phyloP scores from a whole-genome alignment of 2,888 invertebrate genomes.

The Melolontha melolontha region DNA sequence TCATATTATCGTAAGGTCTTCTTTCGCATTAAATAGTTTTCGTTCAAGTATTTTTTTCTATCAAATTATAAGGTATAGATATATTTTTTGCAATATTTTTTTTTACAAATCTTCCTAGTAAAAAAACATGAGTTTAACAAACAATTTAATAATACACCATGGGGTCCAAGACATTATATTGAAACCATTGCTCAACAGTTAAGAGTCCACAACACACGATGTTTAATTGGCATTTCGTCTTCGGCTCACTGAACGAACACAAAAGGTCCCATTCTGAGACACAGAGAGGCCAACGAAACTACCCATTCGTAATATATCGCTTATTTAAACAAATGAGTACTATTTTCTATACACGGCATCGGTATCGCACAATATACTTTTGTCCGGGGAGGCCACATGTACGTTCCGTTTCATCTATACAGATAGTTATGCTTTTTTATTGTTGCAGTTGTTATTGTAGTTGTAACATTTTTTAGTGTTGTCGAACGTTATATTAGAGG shows the following conservation, averaged over 20 bases:
- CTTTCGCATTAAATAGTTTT: no score
- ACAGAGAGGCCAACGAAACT: slow-evolving; percentile 17
- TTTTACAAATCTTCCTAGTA: slow-evolving; percentile 1
- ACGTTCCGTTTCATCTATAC: slow-evolving; percentile 26
- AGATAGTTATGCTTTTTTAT: slow-evolving; percentile 28
- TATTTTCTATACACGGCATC: slow-evolving; percentile 28
- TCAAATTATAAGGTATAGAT: no score
- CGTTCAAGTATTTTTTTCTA: no score
- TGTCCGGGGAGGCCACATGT: slow-evolving; percentile 13
- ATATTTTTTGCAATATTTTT: not conserved
- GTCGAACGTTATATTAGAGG: slow-evolving; percentile 38
- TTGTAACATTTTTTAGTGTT: slow-evolving; percentile 36
- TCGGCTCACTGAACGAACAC: slow-evolving; percentile 32
- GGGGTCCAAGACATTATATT: slow-evolving; percentile 14
- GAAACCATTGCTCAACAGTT: slow-evolving; percentile 19
- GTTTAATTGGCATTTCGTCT: slow-evolving; percentile 31
- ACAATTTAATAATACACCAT: slow-evolving; percentile 28
- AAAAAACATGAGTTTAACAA: not conserved
- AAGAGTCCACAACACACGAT: slow-evolving; percentile 10
- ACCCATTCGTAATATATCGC: slow-evolving; percentile 32
- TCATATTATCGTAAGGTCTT: no score
- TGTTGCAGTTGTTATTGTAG: slow-evolving; percentile 23
- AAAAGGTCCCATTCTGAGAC: slow-evolving; percentile 30
- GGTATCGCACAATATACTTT: slow-evolving; percentile 29
- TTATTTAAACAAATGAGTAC: slow-evolving; percentile 38